Evolutionary conservation across 92 coral and sea anemone species (phyloP).

Genomic region (Meandrina meandrites): DNA sequence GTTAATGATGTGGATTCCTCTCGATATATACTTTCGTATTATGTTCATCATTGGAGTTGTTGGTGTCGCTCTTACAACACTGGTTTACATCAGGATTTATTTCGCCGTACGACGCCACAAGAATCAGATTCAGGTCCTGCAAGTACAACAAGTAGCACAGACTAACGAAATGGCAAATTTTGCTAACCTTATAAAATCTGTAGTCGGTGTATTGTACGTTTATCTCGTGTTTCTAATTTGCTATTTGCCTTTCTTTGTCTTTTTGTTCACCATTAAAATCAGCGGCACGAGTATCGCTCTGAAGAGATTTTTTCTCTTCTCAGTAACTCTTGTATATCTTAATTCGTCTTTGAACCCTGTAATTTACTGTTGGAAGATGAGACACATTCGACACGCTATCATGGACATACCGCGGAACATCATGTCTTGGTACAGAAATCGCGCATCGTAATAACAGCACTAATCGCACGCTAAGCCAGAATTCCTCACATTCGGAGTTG

Average conservation of each 20-base stretch:
- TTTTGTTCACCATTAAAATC: not conserved
- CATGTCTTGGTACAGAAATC: not conserved
- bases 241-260: not conserved
- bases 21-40: not conserved
- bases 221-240: not conserved
- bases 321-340: not conserved
- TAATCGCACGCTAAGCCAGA: too few relatives aligned
- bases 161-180: not conserved
- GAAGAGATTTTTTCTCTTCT: not conserved
- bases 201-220: not conserved
- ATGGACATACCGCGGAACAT: not conserved
- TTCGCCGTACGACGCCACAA: not conserved
- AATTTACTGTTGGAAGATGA: not conserved
- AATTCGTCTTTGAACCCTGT: not conserved
- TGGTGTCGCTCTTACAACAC: not conserved
- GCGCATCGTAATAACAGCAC: not conserved
- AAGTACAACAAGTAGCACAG: not conserved
- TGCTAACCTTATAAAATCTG: not conserved
- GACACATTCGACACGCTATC: not conserved
- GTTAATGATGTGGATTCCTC: not conserved
- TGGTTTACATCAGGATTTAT: not conserved
- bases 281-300: not conserved
- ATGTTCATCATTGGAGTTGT: not conserved
- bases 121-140: not conserved
- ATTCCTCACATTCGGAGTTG: too few relatives aligned